These are phyloP conservation scores for Tricholauxania praeusta DNA, from an alignment of 2,888 invertebrate species.

Conservation along the genomic window DNA sequence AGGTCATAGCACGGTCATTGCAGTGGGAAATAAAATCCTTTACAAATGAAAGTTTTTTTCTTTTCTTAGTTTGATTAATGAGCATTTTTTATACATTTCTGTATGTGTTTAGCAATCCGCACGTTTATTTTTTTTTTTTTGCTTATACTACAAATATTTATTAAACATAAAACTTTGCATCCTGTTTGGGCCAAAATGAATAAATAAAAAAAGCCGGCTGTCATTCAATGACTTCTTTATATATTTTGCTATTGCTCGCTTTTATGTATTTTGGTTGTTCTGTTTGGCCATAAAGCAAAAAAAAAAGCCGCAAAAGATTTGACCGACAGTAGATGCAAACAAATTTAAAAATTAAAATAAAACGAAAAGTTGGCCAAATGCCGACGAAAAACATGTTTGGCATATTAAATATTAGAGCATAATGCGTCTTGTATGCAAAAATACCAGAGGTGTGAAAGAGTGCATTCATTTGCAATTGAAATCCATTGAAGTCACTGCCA, in stretches of 20 bases:
- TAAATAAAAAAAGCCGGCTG: neutral
- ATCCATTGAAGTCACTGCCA: no score
- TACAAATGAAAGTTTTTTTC: neutral
- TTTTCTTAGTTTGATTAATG: conserved; percentile 1
- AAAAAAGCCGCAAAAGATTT: neutral
- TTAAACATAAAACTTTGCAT: neutral
- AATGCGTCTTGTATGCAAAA: no score
- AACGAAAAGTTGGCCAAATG: neutral
- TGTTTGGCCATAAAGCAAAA: conserved; percentile 1
- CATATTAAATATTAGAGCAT: neutral
- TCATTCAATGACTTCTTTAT: neutral
- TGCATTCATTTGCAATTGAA: no score
- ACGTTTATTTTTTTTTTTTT: neutral
- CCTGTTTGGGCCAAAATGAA: conserved; percentile 10
- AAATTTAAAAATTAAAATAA: conserved; percentile 10
- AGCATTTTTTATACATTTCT: neutral
- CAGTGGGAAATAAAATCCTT: no score
- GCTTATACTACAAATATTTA: neutral
- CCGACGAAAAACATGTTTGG: conserved; percentile 1
- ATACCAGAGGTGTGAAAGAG: no score
- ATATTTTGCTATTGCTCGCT: neutral
- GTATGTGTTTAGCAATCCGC: neutral
- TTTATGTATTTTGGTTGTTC: neutral
- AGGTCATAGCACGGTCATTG: conserved; percentile 4
- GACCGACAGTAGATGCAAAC: neutral